phyloP scores from a whole-genome alignment of 2,888 invertebrate species.

The Melipona bicolor region DNA sequence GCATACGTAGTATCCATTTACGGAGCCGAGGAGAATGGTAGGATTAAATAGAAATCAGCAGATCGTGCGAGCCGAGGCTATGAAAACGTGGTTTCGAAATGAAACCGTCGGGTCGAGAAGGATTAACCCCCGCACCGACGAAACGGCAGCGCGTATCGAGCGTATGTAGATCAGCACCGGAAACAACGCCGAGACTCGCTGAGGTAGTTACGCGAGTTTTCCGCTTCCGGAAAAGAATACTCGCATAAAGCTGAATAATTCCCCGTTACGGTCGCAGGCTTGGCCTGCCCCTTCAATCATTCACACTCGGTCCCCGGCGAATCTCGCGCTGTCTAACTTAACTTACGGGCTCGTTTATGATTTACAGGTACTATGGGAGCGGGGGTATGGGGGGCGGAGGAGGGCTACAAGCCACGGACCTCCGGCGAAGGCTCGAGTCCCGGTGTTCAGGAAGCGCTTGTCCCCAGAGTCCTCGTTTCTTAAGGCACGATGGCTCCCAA shows the following conservation, averaged over 20 bases:
- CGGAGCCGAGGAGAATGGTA: no score
- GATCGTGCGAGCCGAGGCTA: no score
- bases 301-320: neutral
- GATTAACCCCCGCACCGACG: neutral
- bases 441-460: slow-evolving; percentile 73
- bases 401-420: slow-evolving; percentile 84
- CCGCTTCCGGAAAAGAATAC: neutral
- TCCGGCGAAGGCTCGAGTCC: slow-evolving; percentile 82
- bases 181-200: neutral
- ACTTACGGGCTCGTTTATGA: slow-evolving; percentile 34
- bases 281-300: slow-evolving; percentile 13
- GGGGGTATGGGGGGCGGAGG: slow-evolving; percentile 84
- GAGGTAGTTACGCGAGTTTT: neutral
- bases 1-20: no score
- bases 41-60: no score
- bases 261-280: neutral
- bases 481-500: slow-evolving; percentile 72
- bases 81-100: no score
- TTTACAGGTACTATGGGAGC: slow-evolving; percentile 83
- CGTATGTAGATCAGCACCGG: no score
- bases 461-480: slow-evolving; percentile 67
- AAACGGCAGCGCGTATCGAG: no score
- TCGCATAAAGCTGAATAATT: neutral
- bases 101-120: no score
- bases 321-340: neutral